These are phyloP conservation scores for Leptobrachium leishanense DNA, from an alignment of 2,113 vertebrate genomes.

Conservation along the genomic window DNA sequence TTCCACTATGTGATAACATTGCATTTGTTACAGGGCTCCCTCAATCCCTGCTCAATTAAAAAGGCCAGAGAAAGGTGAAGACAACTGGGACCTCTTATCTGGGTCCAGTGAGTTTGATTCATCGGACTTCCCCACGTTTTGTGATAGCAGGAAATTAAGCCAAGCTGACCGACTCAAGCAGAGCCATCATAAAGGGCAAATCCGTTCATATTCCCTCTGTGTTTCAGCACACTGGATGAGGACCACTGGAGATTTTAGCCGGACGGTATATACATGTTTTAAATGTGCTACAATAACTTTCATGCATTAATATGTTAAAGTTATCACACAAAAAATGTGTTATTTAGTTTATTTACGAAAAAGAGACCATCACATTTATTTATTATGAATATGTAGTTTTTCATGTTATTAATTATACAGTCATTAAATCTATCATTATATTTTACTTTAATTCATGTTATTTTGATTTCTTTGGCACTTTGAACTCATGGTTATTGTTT, in stretches of 20 bases:
- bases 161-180: background rate
- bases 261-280: too few species aligned
- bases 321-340: too few species aligned
- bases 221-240: background rate
- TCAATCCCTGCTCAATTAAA: background rate
- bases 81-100: background rate
- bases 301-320: too few species aligned
- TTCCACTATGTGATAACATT: background rate
- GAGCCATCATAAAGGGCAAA: background rate
- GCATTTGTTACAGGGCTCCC: background rate
- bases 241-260: background rate
- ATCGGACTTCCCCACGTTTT: background rate
- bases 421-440: too few species aligned
- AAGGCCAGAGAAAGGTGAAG: background rate
- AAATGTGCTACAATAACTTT: too few species aligned
- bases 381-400: too few species aligned
- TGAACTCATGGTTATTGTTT: too few species aligned
- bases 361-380: too few species aligned
- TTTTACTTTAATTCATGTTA: too few species aligned
- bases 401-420: too few species aligned
- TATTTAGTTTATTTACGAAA: too few species aligned
- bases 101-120: background rate
- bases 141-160: background rate
- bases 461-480: too few species aligned
- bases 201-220: background rate